phyloP scores from a whole-genome alignment of 2,888 invertebrate species.

The Tachina fera region DNA sequence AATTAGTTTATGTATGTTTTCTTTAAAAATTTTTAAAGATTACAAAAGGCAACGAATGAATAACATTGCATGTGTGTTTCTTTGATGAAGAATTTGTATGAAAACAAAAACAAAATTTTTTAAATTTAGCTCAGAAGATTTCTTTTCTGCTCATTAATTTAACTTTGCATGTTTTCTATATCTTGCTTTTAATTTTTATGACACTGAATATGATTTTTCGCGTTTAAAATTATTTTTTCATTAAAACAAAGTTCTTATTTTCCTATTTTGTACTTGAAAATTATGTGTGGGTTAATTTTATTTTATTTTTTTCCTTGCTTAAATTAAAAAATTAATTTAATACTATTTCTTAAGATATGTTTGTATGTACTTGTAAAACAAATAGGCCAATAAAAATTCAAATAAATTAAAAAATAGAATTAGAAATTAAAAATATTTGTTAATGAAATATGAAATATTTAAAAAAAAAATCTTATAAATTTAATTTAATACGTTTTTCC shows the following conservation, averaged over 20 bases:
- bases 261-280: constrained; percentile 32
- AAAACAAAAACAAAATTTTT: no score
- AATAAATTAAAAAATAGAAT: constrained; percentile 36
- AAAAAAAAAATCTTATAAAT: constrained; percentile 18
- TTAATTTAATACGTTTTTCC: constrained; percentile 28
- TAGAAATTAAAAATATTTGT: constrained; percentile 17
- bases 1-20: no score
- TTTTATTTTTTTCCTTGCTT: constrained; percentile 22
- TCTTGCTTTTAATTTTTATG: neutral
- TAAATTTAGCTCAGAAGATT: no score
- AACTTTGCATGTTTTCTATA: no score
- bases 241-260: neutral
- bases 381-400: constrained; percentile 23
- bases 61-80: no score
- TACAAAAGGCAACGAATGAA: no score
- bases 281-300: constrained; percentile 28
- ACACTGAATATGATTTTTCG: neutral
- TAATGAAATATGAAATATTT: constrained; percentile 10
- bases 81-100: no score
- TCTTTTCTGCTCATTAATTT: no score
- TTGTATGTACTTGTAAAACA: constrained; percentile 12
- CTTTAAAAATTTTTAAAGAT: no score
- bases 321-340: constrained; percentile 12
- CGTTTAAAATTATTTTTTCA: neutral
- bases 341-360: constrained; percentile 40